Evolutionary conservation across 2,888 invertebrate genomes (phyloP), one percentile per base, ranked within the genome.

Genomic region (Tipula confusa): DNA sequence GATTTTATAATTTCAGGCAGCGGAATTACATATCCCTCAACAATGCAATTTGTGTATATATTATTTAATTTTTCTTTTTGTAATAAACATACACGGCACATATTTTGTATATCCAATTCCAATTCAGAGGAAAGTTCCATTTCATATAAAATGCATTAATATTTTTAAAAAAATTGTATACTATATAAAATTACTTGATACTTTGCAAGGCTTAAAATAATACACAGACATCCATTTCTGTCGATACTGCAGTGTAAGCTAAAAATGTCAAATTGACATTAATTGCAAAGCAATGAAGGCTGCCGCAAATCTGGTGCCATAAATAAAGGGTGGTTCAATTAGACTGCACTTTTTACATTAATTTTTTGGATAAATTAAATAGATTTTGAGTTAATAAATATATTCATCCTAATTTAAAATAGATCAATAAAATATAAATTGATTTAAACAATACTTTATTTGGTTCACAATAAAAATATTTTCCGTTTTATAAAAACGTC

Each of bases 81-180:
- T 7, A 79, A 81, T 82, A 85, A 84, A 82, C 85, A 85, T 31
- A 85, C 38, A 15, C 85, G 84, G 64, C 85, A 85, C 29, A 84
- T 84, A 43, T 82, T 83, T 13, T 84, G 43, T 18, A 84, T 83
- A 79, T 85, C 84, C 43, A 85, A 83, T 79, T 84, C 84, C 36
- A 85, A 84, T 79, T 84, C 84, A 43, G 18, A 82, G 15, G 64
- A 64, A 24, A 64, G 64, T 64, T 64, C 64, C 64, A 64, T 64
- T 64, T 24, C 64, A 11, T 18, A 64, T 24, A 64, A 64, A 64
- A 64, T 64, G 24, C 64, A 64, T 64, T n/a, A 64, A 64, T 24
- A 64, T 11, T 64, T 11, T 64, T 9, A 13, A n/a, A 64, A 43
- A 43, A n/a, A 43, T n/a, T 9, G n/a, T n/a, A n/a, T n/a, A n/a